These are phyloP conservation scores for Labrus mixtus DNA, from an alignment of 2,113 vertebrate genomes.

Conservation along the genomic window DNA sequence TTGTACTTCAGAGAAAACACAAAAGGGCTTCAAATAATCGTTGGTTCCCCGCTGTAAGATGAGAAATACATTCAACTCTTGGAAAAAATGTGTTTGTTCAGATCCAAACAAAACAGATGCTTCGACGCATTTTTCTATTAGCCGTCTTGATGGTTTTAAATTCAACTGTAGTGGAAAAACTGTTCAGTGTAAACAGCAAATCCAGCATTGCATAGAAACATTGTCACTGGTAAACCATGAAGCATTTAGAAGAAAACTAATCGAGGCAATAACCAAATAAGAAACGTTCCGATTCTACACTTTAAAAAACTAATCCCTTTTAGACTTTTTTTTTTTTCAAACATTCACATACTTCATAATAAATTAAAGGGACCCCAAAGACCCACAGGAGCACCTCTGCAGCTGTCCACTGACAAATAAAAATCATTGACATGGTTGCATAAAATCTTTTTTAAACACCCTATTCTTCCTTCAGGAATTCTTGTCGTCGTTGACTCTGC, in stretches of 20 bases:
- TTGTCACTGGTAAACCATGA: neutral
- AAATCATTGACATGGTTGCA: neutral
- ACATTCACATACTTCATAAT: neutral
- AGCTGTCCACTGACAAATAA: too few relatives aligned
- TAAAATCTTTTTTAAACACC: neutral
- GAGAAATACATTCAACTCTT: neutral
- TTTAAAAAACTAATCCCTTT: neutral
- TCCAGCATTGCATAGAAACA: neutral
- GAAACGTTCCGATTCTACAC: neutral
- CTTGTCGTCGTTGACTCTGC: too few relatives aligned
- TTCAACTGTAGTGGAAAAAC: neutral
- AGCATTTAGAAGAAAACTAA: neutral
- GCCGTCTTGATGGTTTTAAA: neutral
- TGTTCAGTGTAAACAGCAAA: neutral
- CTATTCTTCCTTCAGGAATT: too few relatives aligned
- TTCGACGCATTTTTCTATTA: too few relatives aligned
- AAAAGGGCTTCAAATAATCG: neutral
- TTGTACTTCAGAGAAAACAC: neutral
- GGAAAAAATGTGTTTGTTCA: too few relatives aligned
- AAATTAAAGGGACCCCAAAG: neutral
- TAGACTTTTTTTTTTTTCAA: neutral
- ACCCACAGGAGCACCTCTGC: neutral
- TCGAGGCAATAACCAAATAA: neutral
- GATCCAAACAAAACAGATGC: neutral
- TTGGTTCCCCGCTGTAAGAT: conserved; percentile 17